A percentile compares a stretch with the other conserved stretches of the same genome.
phyloP scores from a whole-genome alignment of 2,113 vertebrate genomes.

The Sinocyclocheilus grahami region DNA sequence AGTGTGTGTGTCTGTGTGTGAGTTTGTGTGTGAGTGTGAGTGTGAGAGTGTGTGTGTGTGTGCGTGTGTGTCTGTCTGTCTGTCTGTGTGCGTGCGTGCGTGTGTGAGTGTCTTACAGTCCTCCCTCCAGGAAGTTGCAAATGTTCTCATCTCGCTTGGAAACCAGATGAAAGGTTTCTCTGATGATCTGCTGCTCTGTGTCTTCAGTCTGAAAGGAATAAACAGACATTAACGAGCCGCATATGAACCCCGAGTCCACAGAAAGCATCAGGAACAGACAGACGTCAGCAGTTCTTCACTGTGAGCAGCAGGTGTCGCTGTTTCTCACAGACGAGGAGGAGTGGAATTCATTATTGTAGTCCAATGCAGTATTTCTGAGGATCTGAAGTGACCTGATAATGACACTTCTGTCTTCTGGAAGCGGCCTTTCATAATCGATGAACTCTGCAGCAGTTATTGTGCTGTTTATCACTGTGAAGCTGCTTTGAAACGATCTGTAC shows the following conservation, averaged over 20 bases:
- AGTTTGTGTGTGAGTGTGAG: no score
- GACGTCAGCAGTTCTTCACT: background rate
- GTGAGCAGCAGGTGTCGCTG: background rate
- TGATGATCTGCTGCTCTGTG: constrained; percentile 97
- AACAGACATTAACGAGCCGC: background rate
- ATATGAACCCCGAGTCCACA: background rate
- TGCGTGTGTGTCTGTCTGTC: background rate
- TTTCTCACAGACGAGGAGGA: no score
- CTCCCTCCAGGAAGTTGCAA: constrained; percentile 98
- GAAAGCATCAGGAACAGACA: background rate
- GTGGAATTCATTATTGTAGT: no score
- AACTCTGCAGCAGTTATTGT: background rate
- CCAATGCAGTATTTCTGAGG: no score
- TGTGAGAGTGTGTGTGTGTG: no score
- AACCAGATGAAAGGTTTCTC: constrained; percentile 98
- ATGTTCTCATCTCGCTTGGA: constrained; percentile 98
- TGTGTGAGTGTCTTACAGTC: constrained; percentile 82
- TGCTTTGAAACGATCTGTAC: no score
- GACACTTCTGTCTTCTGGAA: no score
- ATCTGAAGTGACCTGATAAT: no score
- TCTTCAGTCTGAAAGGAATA: constrained; percentile 87
- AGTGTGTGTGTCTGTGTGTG: no score
- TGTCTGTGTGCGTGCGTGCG: no score
- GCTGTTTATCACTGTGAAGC: background rate
- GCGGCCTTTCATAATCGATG: background rate